Conservation (phyloP, 2,113 vertebrate genomes). For the Cercocebus atys region DNA sequence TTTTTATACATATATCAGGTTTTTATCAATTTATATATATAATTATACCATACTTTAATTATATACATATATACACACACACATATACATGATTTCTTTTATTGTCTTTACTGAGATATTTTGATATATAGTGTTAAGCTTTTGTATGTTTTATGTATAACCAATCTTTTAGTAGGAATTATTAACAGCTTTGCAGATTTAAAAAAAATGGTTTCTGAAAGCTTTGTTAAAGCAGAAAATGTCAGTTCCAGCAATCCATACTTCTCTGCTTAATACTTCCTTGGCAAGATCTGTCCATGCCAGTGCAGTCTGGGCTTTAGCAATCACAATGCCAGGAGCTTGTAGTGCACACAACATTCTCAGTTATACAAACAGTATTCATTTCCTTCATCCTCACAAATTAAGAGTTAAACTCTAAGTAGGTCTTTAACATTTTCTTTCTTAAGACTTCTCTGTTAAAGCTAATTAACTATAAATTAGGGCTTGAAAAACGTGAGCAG, state of each 20-base stretch:
- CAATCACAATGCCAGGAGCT: background rate
- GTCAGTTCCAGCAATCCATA: background rate
- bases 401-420: background rate
- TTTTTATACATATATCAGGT: no score
- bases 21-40: background rate
- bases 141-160: background rate
- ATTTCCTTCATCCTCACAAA: constrained; percentile 14
- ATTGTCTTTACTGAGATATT: constrained; percentile 2
- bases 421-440: constrained; percentile 27
- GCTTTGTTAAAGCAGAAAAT: background rate
- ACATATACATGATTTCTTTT: background rate
- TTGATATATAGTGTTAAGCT: background rate
- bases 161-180: constrained; percentile 9
- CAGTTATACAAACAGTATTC: background rate
- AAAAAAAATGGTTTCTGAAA: background rate
- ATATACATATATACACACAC: no score
- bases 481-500: background rate
- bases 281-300: background rate
- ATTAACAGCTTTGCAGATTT: background rate
- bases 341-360: background rate
- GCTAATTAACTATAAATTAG: constrained; percentile 17
- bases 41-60: background rate
- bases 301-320: background rate
- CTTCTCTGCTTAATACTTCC: background rate
- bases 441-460: background rate